These are phyloP conservation scores for Neodiprion fabricii DNA, from an alignment of 1,140 invertebrate genomes.

Conservation along the genomic window DNA sequence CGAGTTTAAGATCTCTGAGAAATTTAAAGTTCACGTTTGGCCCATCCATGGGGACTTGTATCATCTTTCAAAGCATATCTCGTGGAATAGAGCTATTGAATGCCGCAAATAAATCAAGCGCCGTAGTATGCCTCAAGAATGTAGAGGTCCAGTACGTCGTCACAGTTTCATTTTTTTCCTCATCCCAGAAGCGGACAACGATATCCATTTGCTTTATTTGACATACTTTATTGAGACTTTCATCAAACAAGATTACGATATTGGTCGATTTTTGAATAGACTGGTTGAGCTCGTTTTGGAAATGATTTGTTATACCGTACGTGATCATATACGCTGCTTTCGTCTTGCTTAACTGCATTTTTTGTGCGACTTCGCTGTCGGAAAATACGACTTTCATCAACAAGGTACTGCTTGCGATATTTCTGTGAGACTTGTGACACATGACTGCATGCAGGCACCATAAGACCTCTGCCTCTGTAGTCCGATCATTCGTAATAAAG, in stretches of 20 bases:
- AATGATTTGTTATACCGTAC: conserved; percentile 31
- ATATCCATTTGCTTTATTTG: conserved; percentile 34
- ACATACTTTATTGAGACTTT: conserved; percentile 32
- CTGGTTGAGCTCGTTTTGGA: conserved; percentile 26
- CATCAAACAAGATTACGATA: conserved; percentile 34
- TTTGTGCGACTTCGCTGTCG: conserved; percentile 28
- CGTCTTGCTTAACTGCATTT: conserved; percentile 28
- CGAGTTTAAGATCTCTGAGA: not conserved
- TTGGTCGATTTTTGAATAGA: conserved; percentile 19
- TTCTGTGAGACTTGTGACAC: conserved; percentile 13
- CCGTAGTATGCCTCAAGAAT: conserved; percentile 25
- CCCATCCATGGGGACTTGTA: conserved; percentile 25
- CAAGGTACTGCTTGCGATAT: not conserved
- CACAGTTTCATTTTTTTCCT: conserved; percentile 21
- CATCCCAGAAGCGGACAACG: conserved; percentile 26
- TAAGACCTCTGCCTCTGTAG: conserved; percentile 11
- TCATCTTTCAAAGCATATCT: conserved; percentile 16
- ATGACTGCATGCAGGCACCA: conserved; percentile 18
- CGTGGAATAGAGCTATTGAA: conserved; percentile 13
- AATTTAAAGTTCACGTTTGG: conserved; percentile 24
- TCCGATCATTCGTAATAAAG: conserved; percentile 6
- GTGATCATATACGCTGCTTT: conserved; percentile 30
- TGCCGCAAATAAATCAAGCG: conserved; percentile 24
- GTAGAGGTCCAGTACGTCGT: conserved; percentile 27
- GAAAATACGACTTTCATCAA: conserved; percentile 23